These are phyloP conservation scores for Hymenochirus boettgeri DNA, from an alignment of 2,113 vertebrate species.

Conservation along the genomic window DNA sequence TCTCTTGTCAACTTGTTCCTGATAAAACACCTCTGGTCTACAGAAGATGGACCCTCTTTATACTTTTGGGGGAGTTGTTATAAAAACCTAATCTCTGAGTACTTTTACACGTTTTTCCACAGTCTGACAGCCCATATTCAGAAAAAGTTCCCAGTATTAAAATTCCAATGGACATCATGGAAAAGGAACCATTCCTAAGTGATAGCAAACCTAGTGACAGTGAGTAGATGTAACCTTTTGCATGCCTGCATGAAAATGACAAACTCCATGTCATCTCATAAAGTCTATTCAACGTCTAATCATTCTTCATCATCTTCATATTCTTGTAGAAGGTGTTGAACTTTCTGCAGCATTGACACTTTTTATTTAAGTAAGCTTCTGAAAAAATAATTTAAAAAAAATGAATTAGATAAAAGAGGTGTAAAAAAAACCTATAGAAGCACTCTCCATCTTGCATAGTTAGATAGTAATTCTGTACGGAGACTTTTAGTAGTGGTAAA, in stretches of 20 bases:
- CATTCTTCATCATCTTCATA: constrained; percentile 1
- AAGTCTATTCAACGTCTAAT: constrained; percentile 1
- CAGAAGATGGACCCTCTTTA: background rate
- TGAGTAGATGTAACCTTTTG: constrained; percentile 80
- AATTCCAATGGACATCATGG: constrained; percentile 99
- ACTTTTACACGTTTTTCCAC: constrained; percentile 69
- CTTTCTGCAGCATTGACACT: background rate
- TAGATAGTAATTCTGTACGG: too few relatives aligned
- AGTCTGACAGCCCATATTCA: constrained; percentile 95
- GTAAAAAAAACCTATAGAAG: too few relatives aligned
- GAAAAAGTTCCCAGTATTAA: constrained; percentile 97
- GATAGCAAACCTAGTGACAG: constrained; percentile 89
- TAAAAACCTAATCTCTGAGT: constrained; percentile 56
- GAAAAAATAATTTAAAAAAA: background rate
- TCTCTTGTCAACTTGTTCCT: too few relatives aligned
- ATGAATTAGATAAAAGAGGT: too few relatives aligned
- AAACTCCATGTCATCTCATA: background rate
- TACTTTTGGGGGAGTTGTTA: background rate
- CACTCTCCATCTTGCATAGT: too few relatives aligned
- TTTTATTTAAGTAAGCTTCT: background rate
- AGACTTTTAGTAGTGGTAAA: too few relatives aligned
- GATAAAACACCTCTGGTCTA: too few relatives aligned
- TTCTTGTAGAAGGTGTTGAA: background rate
- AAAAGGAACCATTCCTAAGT: constrained; percentile 95
- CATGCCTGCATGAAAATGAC: constrained; percentile 52